Base-by-base conservation (phyloP, 2,113 vertebrate genomes). In the Colius striatus region DNA sequence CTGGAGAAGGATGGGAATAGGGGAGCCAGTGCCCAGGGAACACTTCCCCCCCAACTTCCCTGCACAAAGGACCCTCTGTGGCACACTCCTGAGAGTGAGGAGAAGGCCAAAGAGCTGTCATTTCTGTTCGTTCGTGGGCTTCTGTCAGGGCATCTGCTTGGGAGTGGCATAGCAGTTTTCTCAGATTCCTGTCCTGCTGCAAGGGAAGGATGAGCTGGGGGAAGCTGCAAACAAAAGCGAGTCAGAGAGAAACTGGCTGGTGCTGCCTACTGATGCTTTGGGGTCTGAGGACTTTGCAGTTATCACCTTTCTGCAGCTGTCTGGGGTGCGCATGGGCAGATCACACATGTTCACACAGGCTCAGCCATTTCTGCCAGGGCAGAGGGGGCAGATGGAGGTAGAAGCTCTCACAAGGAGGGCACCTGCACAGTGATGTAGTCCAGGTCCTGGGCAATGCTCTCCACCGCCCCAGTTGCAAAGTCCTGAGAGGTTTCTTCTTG, bases 1-100 rank as follows among this genome's bases (percentile, higher is more conserved):
- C 15, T 4, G 3, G 67, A 19, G 16, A 71, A 45, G 61, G 48
- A 45, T 3, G 3, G 27, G 36, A 15, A 47, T 0, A 0, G 13
- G 32, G 32, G 17, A 88, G 27, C 36, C n/a, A 29, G 43, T 70
- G 18, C 10, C 32, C 3, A 2, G 41, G 4, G 10, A 5, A 75
- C 1, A 1, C 6, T 71, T 87, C 23, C 11, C 79, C 36, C 13
- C 9, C 1, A 0, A 0, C 61, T 75, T 11, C 5, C 61, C 30
- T 32, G 7, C 2, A 0, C 2, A 3, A 22, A 58, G 47, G 16
- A 93, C 15, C 27, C 11, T 32, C 36, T 29, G 43, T 2, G 0
- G 48, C 34, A 71, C 10, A 34, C 47, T 30, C 4, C 0, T 0
- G 0, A 86, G 36, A 26, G 15, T 16, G 32, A 87, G 38, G 58